Percentiles rank a stretch among this genome's conserved stretches.
These are phyloP conservation scores for Tragelaphus strepsiceros DNA, from an alignment of 2,113 vertebrate genomes.

Conservation along the genomic window DNA sequence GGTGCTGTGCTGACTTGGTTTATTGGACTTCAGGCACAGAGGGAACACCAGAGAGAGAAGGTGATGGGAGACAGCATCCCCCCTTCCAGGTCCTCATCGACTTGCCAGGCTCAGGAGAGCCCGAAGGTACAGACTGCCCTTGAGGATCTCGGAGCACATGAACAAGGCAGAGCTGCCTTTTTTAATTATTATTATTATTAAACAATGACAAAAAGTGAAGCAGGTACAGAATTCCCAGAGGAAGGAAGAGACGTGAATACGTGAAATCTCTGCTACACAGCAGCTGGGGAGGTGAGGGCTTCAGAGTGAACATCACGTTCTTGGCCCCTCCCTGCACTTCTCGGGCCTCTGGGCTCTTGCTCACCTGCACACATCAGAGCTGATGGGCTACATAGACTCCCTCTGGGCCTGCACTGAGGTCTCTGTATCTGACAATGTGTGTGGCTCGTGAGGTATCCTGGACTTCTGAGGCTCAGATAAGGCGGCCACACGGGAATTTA, in stretches of 20 bases:
- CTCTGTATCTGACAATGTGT: neutral
- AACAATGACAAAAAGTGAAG: neutral
- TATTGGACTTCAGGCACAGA: neutral
- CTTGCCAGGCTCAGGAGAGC: neutral
- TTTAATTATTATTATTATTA: neutral
- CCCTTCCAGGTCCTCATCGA: neutral
- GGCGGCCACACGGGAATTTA: neutral
- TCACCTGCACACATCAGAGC: neutral
- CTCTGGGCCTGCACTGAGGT: neutral
- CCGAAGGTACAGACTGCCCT: neutral
- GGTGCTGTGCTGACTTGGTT: neutral
- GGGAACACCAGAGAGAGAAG: neutral
- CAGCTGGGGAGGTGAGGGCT: neutral
- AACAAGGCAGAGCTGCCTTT: neutral
- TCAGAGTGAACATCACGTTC: conserved; percentile 22
- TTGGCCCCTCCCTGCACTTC: neutral
- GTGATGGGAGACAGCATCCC: neutral
- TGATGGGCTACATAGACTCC: neutral
- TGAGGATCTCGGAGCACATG: neutral
- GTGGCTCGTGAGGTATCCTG: neutral
- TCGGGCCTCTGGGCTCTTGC: neutral
- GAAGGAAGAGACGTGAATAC: neutral
- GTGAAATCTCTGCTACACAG: conserved; percentile 35
- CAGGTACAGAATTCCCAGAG: conserved; percentile 31
- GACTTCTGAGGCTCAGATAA: neutral